Evolutionary conservation across 2,113 vertebrate genomes (phyloP).

Genomic region (Xiphophorus couchianus): DNA sequence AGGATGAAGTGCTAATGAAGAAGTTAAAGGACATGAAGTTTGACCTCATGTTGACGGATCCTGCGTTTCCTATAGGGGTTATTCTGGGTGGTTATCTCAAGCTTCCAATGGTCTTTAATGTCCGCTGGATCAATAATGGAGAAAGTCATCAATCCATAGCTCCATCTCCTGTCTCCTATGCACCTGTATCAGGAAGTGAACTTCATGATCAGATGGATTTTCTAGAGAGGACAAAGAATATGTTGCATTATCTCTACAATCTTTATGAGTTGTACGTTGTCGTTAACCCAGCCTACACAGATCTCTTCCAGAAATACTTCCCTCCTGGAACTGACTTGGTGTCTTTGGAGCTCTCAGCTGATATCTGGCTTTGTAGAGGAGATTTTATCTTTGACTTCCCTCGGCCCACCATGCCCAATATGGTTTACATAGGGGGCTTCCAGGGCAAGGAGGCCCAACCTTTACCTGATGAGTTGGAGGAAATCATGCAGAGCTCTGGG

Average conservation of each 20-base stretch:
- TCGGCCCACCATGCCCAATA: conserved; percentile 76
- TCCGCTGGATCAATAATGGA: conserved; percentile 76
- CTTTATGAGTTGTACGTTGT: conserved; percentile 40
- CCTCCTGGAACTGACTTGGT: conserved; percentile 69
- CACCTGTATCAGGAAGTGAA: conserved; percentile 73
- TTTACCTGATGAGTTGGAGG: conserved; percentile 69
- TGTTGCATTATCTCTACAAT: conserved; percentile 60
- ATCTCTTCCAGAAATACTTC: conserved; percentile 71
- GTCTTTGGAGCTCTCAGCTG: conserved; percentile 68
- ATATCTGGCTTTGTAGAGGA: conserved; percentile 75
- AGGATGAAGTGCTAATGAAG: conserved; percentile 62
- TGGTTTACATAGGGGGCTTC: conserved; percentile 80
- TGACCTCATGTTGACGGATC: conserved; percentile 80
- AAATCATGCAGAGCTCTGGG: conserved; percentile 77
- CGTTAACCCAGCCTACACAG: conserved; percentile 65
- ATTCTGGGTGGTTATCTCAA: conserved; percentile 76
- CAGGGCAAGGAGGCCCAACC: conserved; percentile 69
- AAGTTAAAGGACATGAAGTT: conserved; percentile 62
- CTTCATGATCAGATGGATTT: conserved; percentile 74
- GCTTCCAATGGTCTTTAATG: conserved; percentile 78
- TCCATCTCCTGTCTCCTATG: conserved; percentile 75
- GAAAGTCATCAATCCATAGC: conserved; percentile 73
- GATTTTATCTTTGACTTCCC: conserved; percentile 80
- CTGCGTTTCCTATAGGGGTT: conserved; percentile 64
- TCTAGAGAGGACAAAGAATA: conserved; percentile 70